phyloP scores from a whole-genome alignment of 1,140 invertebrate genomes.

The Pogonognathellus flavescens region DNA sequence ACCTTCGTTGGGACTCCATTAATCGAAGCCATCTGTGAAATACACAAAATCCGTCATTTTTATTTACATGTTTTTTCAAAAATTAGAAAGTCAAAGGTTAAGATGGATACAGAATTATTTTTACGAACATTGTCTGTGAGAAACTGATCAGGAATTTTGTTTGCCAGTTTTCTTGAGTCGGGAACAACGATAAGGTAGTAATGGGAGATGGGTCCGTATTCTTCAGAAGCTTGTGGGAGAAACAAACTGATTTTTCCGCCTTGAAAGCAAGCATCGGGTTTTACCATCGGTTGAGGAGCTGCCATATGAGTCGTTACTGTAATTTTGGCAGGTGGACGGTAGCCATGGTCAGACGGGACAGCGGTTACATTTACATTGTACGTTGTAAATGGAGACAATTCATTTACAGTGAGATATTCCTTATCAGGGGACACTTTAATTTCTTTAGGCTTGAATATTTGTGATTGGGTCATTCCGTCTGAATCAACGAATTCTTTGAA shows the following conservation, averaged over 20 bases:
- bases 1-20: conserved; percentile 60
- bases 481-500: conserved; percentile 96
- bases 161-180: conserved; percentile 80
- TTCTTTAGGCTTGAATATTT: conserved; percentile 81
- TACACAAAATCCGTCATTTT: conserved; percentile 1
- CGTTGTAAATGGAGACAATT: conserved; percentile 92
- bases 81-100: no score
- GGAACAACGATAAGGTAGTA: conserved; percentile 97
- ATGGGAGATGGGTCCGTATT: conserved; percentile 98
- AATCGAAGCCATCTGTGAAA: conserved; percentile 62
- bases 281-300: conserved; percentile 94
- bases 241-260: conserved; percentile 90
- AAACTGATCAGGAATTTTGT: conserved; percentile 91
- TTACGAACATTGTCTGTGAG: conserved; percentile 81
- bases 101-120: neutral
- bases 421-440: conserved; percentile 80
- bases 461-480: conserved; percentile 90
- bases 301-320: conserved; percentile 96
- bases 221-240: conserved; percentile 94
- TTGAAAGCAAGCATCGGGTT: conserved; percentile 92
- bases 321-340: conserved; percentile 91
- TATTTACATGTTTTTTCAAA: no score
- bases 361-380: conserved; percentile 95
- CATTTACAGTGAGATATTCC: conserved; percentile 83
- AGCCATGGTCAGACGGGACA: conserved; percentile 85